Conservation (phyloP, 1,140 invertebrate species). For the Pentalonia nigronervosa region DNA sequence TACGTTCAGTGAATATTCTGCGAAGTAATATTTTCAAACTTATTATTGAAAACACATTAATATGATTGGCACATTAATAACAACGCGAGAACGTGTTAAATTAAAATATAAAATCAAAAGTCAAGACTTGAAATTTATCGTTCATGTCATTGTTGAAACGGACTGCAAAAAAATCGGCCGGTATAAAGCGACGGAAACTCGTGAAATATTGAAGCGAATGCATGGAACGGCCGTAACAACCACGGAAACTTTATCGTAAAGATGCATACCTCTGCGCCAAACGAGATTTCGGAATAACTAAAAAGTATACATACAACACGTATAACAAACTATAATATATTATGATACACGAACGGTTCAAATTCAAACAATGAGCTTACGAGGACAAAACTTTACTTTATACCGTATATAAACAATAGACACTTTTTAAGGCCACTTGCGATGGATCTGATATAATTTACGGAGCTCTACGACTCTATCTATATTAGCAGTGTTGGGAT, state of each 20-base stretch:
- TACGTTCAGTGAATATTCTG: background rate
- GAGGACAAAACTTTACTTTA: no score
- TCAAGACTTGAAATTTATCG: background rate
- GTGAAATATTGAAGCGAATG: background rate
- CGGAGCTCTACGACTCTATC: no score
- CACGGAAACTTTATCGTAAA: background rate
- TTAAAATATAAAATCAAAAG: background rate
- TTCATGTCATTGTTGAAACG: background rate
- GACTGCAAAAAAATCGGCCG: background rate
- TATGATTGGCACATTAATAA: background rate
- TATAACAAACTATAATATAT: background rate
- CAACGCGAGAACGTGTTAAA: background rate
- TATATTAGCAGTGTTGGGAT: background rate
- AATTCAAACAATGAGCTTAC: background rate
- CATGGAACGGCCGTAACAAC: background rate
- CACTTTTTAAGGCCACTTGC: background rate
- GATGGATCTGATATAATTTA: no score
- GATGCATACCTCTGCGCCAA: background rate
- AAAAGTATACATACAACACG: background rate
- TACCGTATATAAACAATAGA: background rate
- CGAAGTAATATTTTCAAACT: background rate
- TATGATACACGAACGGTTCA: background rate
- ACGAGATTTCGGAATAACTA: background rate
- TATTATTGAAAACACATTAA: background rate
- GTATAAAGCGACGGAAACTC: background rate